Evolutionary conservation across 2,113 vertebrate genomes (phyloP), one percentile per base, ranked within the genome.

Genomic region (Callocephalon fimbriatum): DNA sequence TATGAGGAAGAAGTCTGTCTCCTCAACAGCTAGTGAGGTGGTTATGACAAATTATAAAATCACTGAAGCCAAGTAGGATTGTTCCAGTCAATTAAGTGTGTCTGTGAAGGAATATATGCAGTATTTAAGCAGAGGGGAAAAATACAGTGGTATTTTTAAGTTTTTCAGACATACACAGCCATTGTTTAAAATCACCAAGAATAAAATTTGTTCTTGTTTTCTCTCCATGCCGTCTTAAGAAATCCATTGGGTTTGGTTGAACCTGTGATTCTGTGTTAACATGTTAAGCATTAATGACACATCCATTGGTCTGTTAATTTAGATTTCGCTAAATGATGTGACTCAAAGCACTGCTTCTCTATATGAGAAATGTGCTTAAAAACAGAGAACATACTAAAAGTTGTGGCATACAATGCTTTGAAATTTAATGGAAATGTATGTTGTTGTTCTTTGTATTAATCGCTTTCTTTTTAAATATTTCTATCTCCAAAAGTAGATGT

Each of bases 41-140:
- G 17, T 92, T 86, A 13, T 88, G 88, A 94, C 73, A 95, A 96
- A 95, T 96, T 63, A 84, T 37, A 20, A 80, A 92, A 73, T 68
- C 86, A 88, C 66, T 90, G 91, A 67, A 96, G 95, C 88, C 92
- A 96, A 95, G 77, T 29, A 87, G 71, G 91, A 95, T 95, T 93
- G 50, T 93, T 96, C 87, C 56, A 96, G 82, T 75, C 90, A 84
- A 83, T 94, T 93, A 80, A 95, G 32, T 83, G 63, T 6, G 2
- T 71, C 90, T 71, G 40, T 53, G 75, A 35, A 90, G 71, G 82
- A 59, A 51, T 32, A 94, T 35, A 56, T 70, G 5, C 53, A 58
- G 9, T 26, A 3, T 45, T 20, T 45, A 65, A 93, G 38, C 29
- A 79, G 67, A 66, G 62, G 16, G 22, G 2, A 27, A 70, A 71